Evolutionary conservation across 1,140 invertebrate genomes (phyloP).

Genomic region (Zeugodacus cucurbitae): DNA sequence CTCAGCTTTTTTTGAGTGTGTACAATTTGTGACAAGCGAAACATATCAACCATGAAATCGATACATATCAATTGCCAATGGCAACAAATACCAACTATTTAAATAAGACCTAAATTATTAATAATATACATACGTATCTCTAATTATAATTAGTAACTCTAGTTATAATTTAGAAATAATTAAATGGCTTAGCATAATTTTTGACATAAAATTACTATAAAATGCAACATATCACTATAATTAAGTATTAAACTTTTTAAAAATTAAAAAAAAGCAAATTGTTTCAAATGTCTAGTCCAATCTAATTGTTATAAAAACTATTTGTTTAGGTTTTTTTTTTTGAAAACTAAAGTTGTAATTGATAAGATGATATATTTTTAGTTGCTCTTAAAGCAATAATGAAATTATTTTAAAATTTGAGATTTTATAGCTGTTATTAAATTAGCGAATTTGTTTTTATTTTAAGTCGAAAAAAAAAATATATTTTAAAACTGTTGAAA

Average conservation of each 20-base stretch:
- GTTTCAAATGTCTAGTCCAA: background rate
- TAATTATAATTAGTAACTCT: background rate
- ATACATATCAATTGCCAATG: constrained; percentile 60
- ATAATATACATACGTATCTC: background rate
- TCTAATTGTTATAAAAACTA: too few relatives aligned
- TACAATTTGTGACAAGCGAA: constrained; percentile 38
- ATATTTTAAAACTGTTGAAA: too few relatives aligned
- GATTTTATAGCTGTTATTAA: too few relatives aligned
- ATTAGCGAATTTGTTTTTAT: too few relatives aligned
- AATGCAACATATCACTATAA: background rate
- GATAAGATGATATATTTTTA: too few relatives aligned
- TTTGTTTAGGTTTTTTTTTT: too few relatives aligned
- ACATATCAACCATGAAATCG: constrained; percentile 51
- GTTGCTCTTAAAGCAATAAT: too few relatives aligned
- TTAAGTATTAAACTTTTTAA: background rate
- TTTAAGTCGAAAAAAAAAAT: too few relatives aligned
- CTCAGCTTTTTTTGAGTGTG: constrained; percentile 23
- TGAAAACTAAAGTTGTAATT: too few relatives aligned
- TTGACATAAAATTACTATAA: constrained; percentile 1
- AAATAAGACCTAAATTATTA: background rate
- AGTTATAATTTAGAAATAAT: background rate
- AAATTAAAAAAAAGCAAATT: background rate
- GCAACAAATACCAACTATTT: background rate
- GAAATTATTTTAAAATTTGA: too few relatives aligned
- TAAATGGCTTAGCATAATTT: background rate